phyloP scores from a whole-genome alignment of 1,140 invertebrate species.

The Proctacanthus coquilletti region DNA sequence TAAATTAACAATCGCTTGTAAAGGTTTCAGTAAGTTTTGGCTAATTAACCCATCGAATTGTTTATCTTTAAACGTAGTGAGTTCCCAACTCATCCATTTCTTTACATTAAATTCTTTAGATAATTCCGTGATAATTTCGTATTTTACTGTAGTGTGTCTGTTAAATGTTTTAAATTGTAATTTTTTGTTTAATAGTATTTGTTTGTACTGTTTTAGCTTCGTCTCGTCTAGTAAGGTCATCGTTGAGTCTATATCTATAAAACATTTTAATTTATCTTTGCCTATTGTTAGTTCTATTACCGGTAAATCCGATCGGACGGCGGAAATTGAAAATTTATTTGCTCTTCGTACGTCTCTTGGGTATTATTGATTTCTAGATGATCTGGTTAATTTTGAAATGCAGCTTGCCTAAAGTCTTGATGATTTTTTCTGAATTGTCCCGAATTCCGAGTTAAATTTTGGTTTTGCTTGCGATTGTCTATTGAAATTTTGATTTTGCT shows the following conservation, averaged over 20 bases:
- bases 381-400: too few relatives aligned
- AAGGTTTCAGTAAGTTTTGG: conserved; percentile 6
- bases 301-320: not conserved
- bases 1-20: conserved; percentile 2
- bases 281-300: not conserved
- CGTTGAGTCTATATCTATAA: conserved; percentile 4
- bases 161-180: conserved; percentile 2
- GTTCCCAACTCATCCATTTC: conserved; percentile 3
- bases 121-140: conserved; percentile 4
- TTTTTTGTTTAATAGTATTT: not conserved
- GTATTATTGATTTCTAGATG: too few relatives aligned
- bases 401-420: too few relatives aligned
- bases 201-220: conserved; percentile 1
- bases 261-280: conserved; percentile 3
- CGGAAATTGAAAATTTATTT: conserved; percentile 3
- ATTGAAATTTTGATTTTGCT: too few relatives aligned
- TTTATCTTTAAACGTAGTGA: not conserved
- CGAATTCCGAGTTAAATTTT: too few relatives aligned
- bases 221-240: conserved; percentile 2
- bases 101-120: conserved; percentile 4
- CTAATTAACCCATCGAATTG: conserved; percentile 3
- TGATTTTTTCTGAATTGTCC: too few relatives aligned
- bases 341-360: not conserved
- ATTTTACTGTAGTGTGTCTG: not conserved
- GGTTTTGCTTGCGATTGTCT: too few relatives aligned